phyloP scores from a whole-genome alignment of 1,140 invertebrate genomes.

The Apis dorsata region DNA sequence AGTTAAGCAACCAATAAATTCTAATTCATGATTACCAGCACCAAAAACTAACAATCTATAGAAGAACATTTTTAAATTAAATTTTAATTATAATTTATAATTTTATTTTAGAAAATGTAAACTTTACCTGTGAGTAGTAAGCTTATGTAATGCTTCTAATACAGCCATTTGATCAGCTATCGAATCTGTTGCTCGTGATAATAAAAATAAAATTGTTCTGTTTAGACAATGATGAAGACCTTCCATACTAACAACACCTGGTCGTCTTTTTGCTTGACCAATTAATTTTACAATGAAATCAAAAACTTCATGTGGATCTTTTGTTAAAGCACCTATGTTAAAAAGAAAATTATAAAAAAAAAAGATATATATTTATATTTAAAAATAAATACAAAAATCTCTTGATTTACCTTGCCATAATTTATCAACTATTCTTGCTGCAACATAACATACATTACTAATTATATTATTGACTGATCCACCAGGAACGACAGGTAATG shows the following conservation, averaged over 20 bases:
- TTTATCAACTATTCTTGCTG: slow-evolving; percentile 96
- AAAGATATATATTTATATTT: background rate
- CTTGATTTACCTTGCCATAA: slow-evolving; percentile 92
- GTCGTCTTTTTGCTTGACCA: slow-evolving; percentile 90
- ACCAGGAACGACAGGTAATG: slow-evolving; percentile 87
- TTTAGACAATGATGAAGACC: slow-evolving; percentile 96
- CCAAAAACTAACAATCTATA: slow-evolving; percentile 92
- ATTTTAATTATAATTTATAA: slow-evolving; percentile 11
- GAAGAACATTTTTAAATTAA: slow-evolving; percentile 44
- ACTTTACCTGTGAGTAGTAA: slow-evolving; percentile 87
- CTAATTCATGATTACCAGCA: slow-evolving; percentile 95
- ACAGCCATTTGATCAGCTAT: slow-evolving; percentile 95
- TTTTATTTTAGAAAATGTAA: slow-evolving; percentile 2
- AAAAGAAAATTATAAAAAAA: background rate
- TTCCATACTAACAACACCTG: slow-evolving; percentile 87
- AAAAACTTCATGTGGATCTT: slow-evolving; percentile 96
- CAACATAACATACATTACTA: slow-evolving; percentile 95
- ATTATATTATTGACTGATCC: slow-evolving; percentile 91
- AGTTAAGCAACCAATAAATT: slow-evolving; percentile 97
- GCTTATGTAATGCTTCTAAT: slow-evolving; percentile 94
- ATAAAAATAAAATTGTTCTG: slow-evolving; percentile 94
- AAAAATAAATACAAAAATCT: background rate
- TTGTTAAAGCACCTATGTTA: slow-evolving; percentile 84
- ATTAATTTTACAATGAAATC: slow-evolving; percentile 97
- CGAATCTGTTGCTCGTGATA: slow-evolving; percentile 94